Percentiles rank a stretch among this genome's conserved stretches.
These are phyloP conservation scores for Brachionichthys hirsutus DNA, from an alignment of 2,113 vertebrate species.

Conservation along the genomic window DNA sequence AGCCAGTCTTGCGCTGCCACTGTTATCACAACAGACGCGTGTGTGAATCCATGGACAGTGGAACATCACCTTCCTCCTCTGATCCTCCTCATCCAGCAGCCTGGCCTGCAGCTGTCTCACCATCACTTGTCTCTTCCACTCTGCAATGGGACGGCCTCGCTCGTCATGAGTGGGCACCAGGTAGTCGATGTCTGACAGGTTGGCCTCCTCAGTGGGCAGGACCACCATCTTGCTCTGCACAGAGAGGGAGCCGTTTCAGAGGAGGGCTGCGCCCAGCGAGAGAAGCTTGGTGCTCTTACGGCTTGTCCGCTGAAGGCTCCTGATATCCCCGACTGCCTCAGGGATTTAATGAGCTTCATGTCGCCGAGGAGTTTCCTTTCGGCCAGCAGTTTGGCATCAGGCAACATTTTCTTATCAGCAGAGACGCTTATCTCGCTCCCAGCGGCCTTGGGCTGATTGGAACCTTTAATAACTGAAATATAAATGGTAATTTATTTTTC, in stretches of 20 bases:
- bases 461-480: conserved; percentile 63
- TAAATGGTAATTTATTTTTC: conserved; percentile 25
- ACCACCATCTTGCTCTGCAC: conserved; percentile 73
- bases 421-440: conserved; percentile 19
- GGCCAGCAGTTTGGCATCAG: conserved; percentile 45
- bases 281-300: conserved; percentile 39
- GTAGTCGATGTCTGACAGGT: conserved; percentile 84
- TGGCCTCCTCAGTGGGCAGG: conserved; percentile 74
- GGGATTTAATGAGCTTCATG: conserved; percentile 68
- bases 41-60: no score
- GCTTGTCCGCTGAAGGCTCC: conserved; percentile 67
- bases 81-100: conserved; percentile 77
- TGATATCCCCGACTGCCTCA: conserved; percentile 73
- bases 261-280: neutral
- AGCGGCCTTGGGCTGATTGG: conserved; percentile 36
- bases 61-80: conserved; percentile 77
- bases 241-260: neutral
- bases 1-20: no score
- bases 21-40: no score
- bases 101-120: conserved; percentile 87
- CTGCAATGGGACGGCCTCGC: conserved; percentile 84
- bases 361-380: conserved; percentile 62
- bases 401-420: conserved; percentile 37
- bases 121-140: conserved; percentile 98
- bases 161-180: conserved; percentile 92